Base-by-base conservation (phyloP, 1,140 invertebrate genomes). In the Meloidogyne chitwoodi region DNA sequence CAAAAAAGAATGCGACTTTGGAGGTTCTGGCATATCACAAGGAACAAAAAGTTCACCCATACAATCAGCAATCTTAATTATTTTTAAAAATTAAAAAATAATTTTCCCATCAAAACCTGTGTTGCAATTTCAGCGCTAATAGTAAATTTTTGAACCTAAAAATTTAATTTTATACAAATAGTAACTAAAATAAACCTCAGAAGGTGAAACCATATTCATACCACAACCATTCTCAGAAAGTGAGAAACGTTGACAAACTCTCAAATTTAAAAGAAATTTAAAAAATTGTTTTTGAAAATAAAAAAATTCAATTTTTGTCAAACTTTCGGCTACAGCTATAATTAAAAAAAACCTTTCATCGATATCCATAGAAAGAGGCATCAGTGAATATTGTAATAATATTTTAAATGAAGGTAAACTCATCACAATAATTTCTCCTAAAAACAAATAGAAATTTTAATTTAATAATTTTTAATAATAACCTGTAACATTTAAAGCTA, bases 121-220 rank as follows among this genome's bases (percentile, higher is more conserved):
- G 77, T 64, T 4, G 81, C 80, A 16, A 86, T 62, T 66, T 86
- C 85, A 3, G 85, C 67, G 62, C 78, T 87, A 62, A 86, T 81
- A 38, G 85, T 86, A 76, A 85, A 86, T 70, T 86, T 86, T 83
- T 86, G 84, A 62, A 86, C 67, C 83, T 84, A 61, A 73, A 80
- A 82, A 31, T 19, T 68, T 63, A 22, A 24, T 16, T n/a, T 26
- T 26, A 22, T 8, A 62, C 22, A 38, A 3, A 29, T n/a, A 12
- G 19, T 61, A 62, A 16, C 19, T n/a, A 72, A 24, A 56, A 12
- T 41, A 26, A 62, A 87, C 83, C 80, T 86, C 85, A 62, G 83
- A 80, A 38, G 79, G 83, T 65, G 84, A 86, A 4, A 78, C 81
- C 80, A 82, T 79, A 65, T 84, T 84, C 61, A 86, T 76, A 24